A percentile compares a stretch with the other conserved stretches of the same genome.
These are phyloP conservation scores for Yponomeuta cagnagella DNA, from an alignment of 2,888 invertebrate species.

Conservation along the genomic window DNA sequence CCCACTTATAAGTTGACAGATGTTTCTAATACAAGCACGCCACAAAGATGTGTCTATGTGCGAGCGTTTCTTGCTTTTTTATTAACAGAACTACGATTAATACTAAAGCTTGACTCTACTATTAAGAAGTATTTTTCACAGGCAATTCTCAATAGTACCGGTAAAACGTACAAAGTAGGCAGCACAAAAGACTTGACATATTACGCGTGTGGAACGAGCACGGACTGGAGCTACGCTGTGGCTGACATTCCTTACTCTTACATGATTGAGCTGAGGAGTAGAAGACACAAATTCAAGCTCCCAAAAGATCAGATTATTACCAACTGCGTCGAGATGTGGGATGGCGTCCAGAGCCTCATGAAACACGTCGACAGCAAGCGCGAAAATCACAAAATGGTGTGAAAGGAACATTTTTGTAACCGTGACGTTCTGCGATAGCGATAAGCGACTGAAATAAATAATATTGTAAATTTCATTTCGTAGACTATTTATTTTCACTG, in stretches of 20 bases:
- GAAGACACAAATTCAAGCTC: slow-evolving; percentile 48
- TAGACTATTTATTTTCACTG: background rate
- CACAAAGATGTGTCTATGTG: too few species aligned
- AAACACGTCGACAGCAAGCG: slow-evolving; percentile 45
- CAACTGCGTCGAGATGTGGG: slow-evolving; percentile 54
- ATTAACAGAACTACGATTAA: too few species aligned
- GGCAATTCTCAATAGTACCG: slow-evolving; percentile 57
- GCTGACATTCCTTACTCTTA: slow-evolving; percentile 65
- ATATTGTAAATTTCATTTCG: background rate
- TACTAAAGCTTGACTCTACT: too few species aligned
- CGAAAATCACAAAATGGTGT: slow-evolving; percentile 8
- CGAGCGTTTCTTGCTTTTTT: too few species aligned
- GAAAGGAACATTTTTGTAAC: background rate
- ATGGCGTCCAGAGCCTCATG: slow-evolving; percentile 52
- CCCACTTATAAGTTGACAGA: too few species aligned
- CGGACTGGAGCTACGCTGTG: slow-evolving; percentile 61
- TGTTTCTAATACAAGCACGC: too few species aligned
- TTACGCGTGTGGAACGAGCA: slow-evolving; percentile 61
- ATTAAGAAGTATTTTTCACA: too few species aligned
- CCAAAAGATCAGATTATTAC: slow-evolving; percentile 56
- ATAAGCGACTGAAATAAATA: background rate
- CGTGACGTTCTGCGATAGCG: background rate
- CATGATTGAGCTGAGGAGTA: slow-evolving; percentile 61
- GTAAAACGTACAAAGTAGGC: slow-evolving; percentile 60
- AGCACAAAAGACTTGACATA: slow-evolving; percentile 64